Base-by-base conservation (phyloP, 2,888 invertebrate genomes). In the Anorthoa munda region DNA sequence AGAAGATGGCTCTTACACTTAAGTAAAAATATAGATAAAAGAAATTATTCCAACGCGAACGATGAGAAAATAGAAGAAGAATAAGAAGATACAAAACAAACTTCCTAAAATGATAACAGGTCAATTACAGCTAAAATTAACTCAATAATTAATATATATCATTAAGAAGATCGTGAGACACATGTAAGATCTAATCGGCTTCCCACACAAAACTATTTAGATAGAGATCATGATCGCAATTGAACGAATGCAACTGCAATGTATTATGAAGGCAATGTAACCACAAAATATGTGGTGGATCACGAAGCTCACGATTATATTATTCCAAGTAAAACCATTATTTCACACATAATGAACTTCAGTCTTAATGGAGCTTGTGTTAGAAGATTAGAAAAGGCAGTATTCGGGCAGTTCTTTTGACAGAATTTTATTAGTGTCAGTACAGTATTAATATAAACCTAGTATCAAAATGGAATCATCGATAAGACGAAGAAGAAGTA, bases 261-360 rank as follows among this genome's bases (percentile, higher is more conserved):
- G 68, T 68, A 73, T 51, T 80, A 73, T 82, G 81, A 67, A 89
- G 87, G 88, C 90, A 90, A 87, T 89, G 90, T 90, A 90, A 87
- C 89, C 87, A 91, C 90, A 90, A 90, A 88, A 87, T 88, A 65
- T 86, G 61, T 61, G 65, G 73, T 74, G 78, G 75, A 89, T 91
- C 91, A 91, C 90, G 60, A 70, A 39, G 72, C 75, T 74, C 84
- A 85, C 85, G 82, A 77, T 83, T 72, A 76, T 58, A 61, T 55
- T 71, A 17, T 5, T 66, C 18, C 23, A 17, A 39, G 4, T 72
- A 12, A 61, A 64, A 21, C 4, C 17, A 21, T 18, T 39, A 58
- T 12, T 12, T 11, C 4, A 18, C 2, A 39, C 2, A 39, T 39
- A n/a, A 59, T 39, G 12, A 2, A 31, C 31, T 58, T 58, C 4